A percentile compares a stretch with the other conserved stretches of the same genome.
These are phyloP conservation scores for Caloenas nicobarica DNA, from an alignment of 2,113 vertebrate species.

Conservation along the genomic window DNA sequence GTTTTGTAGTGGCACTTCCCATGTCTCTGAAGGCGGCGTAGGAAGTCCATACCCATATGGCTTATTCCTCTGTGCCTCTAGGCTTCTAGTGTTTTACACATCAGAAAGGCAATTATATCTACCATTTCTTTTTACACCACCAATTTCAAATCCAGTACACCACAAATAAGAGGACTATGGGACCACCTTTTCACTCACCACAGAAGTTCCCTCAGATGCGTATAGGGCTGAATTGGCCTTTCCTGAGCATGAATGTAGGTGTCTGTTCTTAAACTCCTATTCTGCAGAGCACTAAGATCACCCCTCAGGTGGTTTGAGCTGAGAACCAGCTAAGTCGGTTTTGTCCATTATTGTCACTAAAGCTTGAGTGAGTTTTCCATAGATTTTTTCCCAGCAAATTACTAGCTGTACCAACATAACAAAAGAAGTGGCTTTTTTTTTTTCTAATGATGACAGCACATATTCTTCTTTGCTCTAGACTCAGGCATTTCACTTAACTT, in stretches of 20 bases:
- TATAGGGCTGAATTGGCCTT: background rate
- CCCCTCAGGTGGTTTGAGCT: background rate
- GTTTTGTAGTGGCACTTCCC: background rate
- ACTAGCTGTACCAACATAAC: background rate
- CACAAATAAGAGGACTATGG: background rate
- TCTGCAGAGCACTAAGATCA: background rate
- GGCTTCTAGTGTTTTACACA: background rate
- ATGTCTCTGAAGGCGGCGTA: background rate
- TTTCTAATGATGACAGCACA: background rate
- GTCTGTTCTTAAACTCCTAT: background rate
- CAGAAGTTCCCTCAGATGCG: background rate
- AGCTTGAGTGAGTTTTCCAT: background rate
- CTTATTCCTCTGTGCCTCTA: background rate
- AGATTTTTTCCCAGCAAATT: background rate
- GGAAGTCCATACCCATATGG: background rate
- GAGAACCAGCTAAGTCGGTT: background rate
- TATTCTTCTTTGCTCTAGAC: background rate
- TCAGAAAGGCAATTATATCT: background rate
- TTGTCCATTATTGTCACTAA: background rate
- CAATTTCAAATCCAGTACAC: background rate
- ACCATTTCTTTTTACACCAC: background rate
- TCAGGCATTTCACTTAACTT: background rate
- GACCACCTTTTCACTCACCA: background rate
- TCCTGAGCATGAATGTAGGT: background rate
- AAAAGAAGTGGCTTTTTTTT: background rate